Percentiles rank a stretch among this genome's conserved stretches.
Conservation (phyloP, 2,797 vertebrate species). For the Gadopsis marmoratus region DNA sequence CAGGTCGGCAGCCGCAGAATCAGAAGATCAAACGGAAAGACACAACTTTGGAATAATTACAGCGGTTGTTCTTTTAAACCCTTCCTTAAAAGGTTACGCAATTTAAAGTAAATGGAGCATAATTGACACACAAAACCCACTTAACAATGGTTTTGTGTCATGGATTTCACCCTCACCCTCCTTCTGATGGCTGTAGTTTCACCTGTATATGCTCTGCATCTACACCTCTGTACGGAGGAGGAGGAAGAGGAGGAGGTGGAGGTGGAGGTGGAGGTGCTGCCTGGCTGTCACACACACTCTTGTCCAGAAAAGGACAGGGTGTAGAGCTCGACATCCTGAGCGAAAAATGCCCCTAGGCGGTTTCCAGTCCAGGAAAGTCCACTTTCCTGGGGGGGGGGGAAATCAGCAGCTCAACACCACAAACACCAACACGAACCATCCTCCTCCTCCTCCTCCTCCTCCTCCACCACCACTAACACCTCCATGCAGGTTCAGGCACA, state of each 20-base stretch:
- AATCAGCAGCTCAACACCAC: constrained; percentile 50
- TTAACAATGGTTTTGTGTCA: background rate
- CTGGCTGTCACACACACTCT: constrained; percentile 43
- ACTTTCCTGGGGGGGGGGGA: constrained; percentile 66
- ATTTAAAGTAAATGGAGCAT: constrained; percentile 33
- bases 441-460: constrained; percentile 18
- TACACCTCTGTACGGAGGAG: constrained; percentile 5
- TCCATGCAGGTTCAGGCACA: constrained; percentile 50
- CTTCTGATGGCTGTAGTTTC: constrained; percentile 28
- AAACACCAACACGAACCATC: constrained; percentile 26
- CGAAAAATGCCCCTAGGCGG: constrained; percentile 29
- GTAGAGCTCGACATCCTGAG: constrained; percentile 67
- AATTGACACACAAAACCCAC: constrained; percentile 43
- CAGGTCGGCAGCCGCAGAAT: background rate
- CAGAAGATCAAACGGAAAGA: constrained; percentile 17
- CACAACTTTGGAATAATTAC: constrained; percentile 3
- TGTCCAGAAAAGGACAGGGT: constrained; percentile 57
- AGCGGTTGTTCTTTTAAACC: background rate
- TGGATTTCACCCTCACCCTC: constrained; percentile 16
- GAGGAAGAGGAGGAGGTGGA: constrained; percentile 38
- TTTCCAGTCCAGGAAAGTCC: constrained; percentile 35
- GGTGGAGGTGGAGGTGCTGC: constrained; percentile 39
- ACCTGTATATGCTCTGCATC: no score
- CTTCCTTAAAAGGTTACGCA: background rate
- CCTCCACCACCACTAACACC: constrained; percentile 43